Conservation (phyloP, 2,797 vertebrate genomes). For the Gallinago solitaria region DNA sequence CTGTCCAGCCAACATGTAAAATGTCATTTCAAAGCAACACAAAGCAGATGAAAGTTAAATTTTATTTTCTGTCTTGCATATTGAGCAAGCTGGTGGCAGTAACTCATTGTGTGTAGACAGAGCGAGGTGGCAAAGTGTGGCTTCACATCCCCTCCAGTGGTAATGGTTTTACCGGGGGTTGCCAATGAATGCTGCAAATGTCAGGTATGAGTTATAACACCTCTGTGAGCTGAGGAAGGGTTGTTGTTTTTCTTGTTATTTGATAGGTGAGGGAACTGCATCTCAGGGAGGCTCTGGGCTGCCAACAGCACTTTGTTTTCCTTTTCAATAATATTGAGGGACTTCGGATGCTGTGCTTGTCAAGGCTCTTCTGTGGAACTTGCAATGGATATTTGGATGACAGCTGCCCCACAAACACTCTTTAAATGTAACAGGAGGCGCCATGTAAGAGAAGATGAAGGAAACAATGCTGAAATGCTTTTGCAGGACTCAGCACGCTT, state of each 20-base stretch:
- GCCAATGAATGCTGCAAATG: not conserved
- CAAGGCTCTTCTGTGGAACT: not conserved
- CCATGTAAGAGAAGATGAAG: not conserved
- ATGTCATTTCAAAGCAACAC: not conserved
- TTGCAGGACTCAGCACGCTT: not conserved
- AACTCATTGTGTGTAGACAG: fast-evolving
- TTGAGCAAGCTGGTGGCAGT: not conserved
- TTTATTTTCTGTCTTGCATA: not conserved
- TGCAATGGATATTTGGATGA: not conserved
- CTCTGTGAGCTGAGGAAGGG: not conserved
- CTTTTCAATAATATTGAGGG: fast-evolving
- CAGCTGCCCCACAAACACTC: not conserved
- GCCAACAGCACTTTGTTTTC: not conserved
- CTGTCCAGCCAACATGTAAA: not conserved
- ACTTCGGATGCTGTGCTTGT: fast-evolving
- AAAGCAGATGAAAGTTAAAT: not conserved
- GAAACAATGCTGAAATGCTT: not conserved
- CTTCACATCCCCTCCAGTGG: not conserved
- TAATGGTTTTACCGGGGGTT: not conserved
- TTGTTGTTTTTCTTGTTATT: not conserved
- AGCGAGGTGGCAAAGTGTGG: not conserved
- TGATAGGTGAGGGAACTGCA: not conserved
- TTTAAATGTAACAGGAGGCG: not conserved
- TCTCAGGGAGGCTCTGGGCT: not conserved
- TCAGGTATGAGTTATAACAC: not conserved